Evolutionary conservation across 2,113 vertebrate species (phyloP).

Genomic region (Nerophis ophidion): DNA sequence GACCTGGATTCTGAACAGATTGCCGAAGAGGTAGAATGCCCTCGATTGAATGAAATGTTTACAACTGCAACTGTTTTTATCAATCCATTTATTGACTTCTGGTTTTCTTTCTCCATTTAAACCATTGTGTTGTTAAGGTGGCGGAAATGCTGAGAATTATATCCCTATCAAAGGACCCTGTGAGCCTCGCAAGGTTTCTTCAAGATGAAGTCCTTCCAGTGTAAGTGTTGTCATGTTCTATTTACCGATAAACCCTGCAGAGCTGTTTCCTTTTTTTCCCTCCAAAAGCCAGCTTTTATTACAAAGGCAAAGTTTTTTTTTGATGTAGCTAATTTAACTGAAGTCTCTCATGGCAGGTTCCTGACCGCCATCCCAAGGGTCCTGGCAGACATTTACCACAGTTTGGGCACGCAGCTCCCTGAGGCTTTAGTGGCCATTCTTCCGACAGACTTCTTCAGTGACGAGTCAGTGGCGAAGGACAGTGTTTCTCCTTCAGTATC

Average conservation of each 20-base stretch:
- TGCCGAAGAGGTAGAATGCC: constrained; percentile 79
- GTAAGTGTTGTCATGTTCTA: constrained; percentile 68
- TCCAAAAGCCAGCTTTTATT: not conserved
- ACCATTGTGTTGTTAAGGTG: constrained; percentile 62
- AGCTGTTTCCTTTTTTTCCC: too few relatives aligned
- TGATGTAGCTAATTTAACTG: not conserved
- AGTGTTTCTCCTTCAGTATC: constrained; percentile 72
- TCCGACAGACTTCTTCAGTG: constrained; percentile 88
- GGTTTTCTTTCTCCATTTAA: not conserved
- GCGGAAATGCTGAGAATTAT: constrained; percentile 85
- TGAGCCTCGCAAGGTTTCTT: constrained; percentile 80
- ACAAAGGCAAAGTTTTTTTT: not conserved
- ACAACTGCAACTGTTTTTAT: not conserved
- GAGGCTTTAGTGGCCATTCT: constrained; percentile 77
- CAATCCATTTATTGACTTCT: not conserved
- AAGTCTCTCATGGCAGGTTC: constrained; percentile 68
- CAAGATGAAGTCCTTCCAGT: constrained; percentile 77
- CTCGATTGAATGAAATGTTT: not conserved
- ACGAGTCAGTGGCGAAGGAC: constrained; percentile 81
- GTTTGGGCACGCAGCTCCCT: constrained; percentile 84
- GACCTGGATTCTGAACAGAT: constrained; percentile 70
- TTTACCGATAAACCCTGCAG: not conserved
- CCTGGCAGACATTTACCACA: constrained; percentile 82
- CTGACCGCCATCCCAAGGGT: constrained; percentile 75
- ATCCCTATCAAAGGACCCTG: constrained; percentile 82